These are phyloP conservation scores for Albula glossodonta DNA, from an alignment of 2,113 vertebrate genomes.

Conservation along the genomic window DNA sequence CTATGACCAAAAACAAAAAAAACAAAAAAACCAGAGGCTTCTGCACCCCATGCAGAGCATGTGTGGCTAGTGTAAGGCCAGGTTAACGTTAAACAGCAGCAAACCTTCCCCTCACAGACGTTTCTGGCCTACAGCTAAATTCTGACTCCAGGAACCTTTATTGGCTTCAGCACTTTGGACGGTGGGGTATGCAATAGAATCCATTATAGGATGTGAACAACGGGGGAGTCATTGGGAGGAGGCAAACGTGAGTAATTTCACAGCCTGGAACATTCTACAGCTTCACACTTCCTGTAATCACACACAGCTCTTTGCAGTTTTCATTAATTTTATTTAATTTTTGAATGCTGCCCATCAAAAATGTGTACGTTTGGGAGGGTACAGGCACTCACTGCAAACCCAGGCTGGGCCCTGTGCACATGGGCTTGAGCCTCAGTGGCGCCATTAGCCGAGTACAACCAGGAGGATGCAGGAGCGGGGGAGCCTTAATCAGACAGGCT, in stretches of 20 bases:
- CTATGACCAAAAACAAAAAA: neutral
- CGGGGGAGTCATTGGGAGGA: neutral
- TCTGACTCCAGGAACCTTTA: neutral
- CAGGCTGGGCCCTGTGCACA: too few species aligned
- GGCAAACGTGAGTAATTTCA: neutral
- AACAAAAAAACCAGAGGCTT: neutral
- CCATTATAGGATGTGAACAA: neutral
- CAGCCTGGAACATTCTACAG: neutral
- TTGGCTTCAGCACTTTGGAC: constrained; percentile 14
- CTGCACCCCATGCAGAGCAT: constrained; percentile 15
- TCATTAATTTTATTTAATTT: too few species aligned
- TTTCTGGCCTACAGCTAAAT: constrained; percentile 7
- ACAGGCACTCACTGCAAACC: too few species aligned
- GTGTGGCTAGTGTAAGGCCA: constrained; percentile 22
- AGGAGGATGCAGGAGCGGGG: too few species aligned
- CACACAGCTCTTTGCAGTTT: too few species aligned
- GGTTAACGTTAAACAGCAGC: constrained; percentile 23
- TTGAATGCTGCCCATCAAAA: too few species aligned
- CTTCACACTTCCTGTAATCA: too few species aligned
- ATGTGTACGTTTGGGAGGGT: too few species aligned
- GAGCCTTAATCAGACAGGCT: too few species aligned
- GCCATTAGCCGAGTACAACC: too few species aligned
- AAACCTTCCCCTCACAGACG: neutral
- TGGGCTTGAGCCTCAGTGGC: too few species aligned
- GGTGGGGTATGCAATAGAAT: constrained; percentile 13